Conservation (phyloP, 2,113 vertebrate genomes). For the Apteryx mantelli region DNA sequence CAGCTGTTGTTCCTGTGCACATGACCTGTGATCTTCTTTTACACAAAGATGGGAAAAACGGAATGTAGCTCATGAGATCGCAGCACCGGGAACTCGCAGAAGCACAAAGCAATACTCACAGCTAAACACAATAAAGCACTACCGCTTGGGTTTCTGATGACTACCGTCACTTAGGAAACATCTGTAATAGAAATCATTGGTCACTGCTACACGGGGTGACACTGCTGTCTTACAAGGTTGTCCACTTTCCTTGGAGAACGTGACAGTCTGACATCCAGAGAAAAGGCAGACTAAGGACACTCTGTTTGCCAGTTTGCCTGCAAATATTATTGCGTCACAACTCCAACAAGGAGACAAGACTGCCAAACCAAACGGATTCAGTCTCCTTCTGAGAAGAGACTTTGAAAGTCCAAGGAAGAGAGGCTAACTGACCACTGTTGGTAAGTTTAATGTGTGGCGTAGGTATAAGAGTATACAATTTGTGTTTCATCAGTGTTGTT, state of each 20-base stretch:
- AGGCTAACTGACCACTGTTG: background rate
- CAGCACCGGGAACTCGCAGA: background rate
- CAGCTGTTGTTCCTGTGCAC: background rate
- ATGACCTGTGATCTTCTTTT: background rate
- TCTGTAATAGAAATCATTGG: background rate
- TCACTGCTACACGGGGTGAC: background rate
- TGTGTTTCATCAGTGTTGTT: background rate
- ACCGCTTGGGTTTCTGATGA: accelerated
- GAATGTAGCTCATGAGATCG: background rate
- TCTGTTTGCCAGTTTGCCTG: background rate
- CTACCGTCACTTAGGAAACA: background rate
- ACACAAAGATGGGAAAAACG: background rate
- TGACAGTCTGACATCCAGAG: background rate
- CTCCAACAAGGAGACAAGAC: too few relatives aligned
- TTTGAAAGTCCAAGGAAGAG: background rate
- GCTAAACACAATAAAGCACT: background rate
- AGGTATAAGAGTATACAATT: background rate
- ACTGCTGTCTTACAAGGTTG: background rate
- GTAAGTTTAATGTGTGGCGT: accelerated
- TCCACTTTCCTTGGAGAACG: background rate
- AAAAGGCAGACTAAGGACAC: background rate
- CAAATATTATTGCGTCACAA: too few relatives aligned
- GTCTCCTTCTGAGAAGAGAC: background rate
- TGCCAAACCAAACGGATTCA: background rate
- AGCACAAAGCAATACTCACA: background rate